These are phyloP conservation scores for Napeogenes sylphis DNA, from an alignment of 2,888 invertebrate species.

Conservation along the genomic window DNA sequence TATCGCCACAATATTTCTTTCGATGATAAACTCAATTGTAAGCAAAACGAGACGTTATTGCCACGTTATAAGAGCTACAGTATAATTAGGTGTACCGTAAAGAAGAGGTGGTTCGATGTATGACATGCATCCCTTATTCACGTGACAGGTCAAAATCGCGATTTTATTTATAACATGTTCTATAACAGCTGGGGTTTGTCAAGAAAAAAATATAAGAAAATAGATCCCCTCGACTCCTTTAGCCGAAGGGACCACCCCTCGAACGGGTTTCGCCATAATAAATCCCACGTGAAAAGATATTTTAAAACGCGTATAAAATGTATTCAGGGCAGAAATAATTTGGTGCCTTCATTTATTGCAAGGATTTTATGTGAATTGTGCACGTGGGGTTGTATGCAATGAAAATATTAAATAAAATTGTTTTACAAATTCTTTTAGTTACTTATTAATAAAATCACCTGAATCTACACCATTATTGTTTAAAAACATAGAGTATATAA, in stretches of 20 bases:
- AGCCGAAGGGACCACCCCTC: conserved; percentile 63
- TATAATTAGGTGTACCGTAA: conserved; percentile 6
- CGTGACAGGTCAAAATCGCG: conserved; percentile 76
- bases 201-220: conserved; percentile 73
- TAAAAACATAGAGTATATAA: no score
- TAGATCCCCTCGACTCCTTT: conserved; percentile 50
- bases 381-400: conserved; percentile 52
- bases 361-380: conserved; percentile 48
- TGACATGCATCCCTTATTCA: conserved; percentile 57
- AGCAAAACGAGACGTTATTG: conserved; percentile 37
- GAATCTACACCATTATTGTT: no score
- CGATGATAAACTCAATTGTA: conserved; percentile 27
- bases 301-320: conserved; percentile 77
- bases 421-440: conserved; percentile 2
- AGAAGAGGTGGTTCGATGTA: conserved; percentile 52
- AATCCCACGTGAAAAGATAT: conserved; percentile 76
- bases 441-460: no score
- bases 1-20: conserved; percentile 42
- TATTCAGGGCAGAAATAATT: conserved; percentile 75
- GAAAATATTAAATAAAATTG: no score
- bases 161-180: conserved; percentile 76
- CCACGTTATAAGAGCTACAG: conserved; percentile 23
- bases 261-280: conserved; percentile 72
- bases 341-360: conserved; percentile 60
- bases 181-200: conserved; percentile 74